These are phyloP conservation scores for Papilio elwesi DNA, from an alignment of 2,888 invertebrate genomes.

Conservation along the genomic window DNA sequence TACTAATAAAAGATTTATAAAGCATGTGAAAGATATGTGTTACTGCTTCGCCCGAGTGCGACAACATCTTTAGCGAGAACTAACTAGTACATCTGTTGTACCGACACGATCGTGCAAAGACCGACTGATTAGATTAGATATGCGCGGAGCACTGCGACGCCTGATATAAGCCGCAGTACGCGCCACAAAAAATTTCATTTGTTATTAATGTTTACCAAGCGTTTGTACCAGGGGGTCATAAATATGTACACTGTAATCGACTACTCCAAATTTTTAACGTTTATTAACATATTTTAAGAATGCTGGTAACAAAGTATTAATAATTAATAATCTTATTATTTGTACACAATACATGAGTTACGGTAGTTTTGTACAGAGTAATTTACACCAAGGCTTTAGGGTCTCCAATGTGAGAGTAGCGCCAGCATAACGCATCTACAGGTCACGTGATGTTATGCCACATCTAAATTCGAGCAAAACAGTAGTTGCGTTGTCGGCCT, in stretches of 20 bases:
- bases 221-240: conserved; percentile 12
- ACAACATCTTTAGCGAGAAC: conserved; percentile 12
- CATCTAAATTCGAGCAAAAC: no score
- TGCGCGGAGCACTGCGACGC: conserved; percentile 38
- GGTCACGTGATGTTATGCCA: no score
- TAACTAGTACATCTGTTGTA: conserved; percentile 24
- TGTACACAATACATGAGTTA: no score
- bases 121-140: conserved; percentile 59
- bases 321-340: background rate
- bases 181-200: conserved; percentile 23
- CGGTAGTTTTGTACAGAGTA: no score
- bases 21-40: background rate
- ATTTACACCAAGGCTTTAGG: no score
- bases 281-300: conserved; percentile 2
- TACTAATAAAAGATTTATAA: background rate
- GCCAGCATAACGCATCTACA: no score
- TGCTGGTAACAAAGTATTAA: background rate
- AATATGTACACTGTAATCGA: conserved; percentile 1
- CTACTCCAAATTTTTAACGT: background rate
- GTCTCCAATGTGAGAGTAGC: no score
- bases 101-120: conserved; percentile 40
- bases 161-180: conserved; percentile 15
- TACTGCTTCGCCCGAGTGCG: background rate
- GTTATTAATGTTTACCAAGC: conserved; percentile 1
- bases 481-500: no score